Evolutionary conservation across 1,140 invertebrate genomes (phyloP).

Genomic region (Aphaenogaster ashmeadi): DNA sequence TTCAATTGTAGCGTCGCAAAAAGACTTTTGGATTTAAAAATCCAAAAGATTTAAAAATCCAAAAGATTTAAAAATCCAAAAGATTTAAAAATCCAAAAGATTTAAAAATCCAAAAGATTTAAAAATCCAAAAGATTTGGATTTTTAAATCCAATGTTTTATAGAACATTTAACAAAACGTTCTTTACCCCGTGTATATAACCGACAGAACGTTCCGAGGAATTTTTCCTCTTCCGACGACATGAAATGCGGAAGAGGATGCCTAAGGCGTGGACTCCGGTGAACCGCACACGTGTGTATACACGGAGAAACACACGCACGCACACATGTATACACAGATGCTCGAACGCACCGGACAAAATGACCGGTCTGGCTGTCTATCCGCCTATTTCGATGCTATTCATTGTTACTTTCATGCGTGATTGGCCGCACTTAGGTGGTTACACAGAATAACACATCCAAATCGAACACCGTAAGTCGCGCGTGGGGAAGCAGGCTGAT

Average conservation of each 20-base stretch:
- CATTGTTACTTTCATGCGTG: conserved; percentile 66
- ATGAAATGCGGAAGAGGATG: conserved; percentile 78
- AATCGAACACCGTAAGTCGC: background rate
- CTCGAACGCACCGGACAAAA: conserved; percentile 64
- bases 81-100: too few species aligned
- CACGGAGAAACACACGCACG: background rate
- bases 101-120: too few species aligned
- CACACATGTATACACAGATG: conserved; percentile 10
- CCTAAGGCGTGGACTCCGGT: conserved; percentile 65
- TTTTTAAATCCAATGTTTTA: background rate
- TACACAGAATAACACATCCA: conserved; percentile 67
- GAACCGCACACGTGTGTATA: background rate
- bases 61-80: too few species aligned
- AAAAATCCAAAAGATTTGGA: too few species aligned
- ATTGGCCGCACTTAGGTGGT: conserved; percentile 49
- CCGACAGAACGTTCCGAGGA: conserved; percentile 33
- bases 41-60: too few species aligned
- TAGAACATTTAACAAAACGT: conserved; percentile 35
- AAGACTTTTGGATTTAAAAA: background rate
- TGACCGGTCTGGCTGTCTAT: conserved; percentile 74
- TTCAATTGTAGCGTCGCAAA: background rate
- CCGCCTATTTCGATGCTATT: conserved; percentile 70
- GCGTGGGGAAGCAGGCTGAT: conserved; percentile 26
- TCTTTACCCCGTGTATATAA: conserved; percentile 60
- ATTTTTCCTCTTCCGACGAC: conserved; percentile 76